A percentile compares a stretch with the other conserved stretches of the same genome.
Evolutionary conservation across 23 tunicate species (phyloP).

Genomic region (Halocynthia roretzi): DNA sequence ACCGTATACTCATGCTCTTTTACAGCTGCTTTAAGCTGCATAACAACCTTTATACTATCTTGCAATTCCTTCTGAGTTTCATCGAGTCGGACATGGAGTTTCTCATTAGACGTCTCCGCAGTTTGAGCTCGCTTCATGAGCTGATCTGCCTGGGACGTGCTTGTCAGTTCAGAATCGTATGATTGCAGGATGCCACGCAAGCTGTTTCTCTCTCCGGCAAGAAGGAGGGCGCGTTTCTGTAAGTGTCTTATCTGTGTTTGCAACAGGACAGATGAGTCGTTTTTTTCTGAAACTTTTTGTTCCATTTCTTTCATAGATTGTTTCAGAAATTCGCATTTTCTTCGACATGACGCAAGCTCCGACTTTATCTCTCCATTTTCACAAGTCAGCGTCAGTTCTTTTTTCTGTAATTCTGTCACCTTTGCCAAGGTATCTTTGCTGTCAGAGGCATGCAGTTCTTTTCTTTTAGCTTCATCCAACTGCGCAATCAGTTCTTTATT

Average conservation of each 20-base stretch:
- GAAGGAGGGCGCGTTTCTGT: constrained; percentile 28
- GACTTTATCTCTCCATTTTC: constrained; percentile 8
- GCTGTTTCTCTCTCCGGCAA: constrained; percentile 54
- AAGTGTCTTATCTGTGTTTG: constrained; percentile 40
- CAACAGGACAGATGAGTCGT: constrained; percentile 12
- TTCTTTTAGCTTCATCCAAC: constrained; percentile 19
- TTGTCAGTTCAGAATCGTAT: constrained; percentile 66
- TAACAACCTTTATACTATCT: neutral
- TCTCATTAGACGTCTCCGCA: constrained; percentile 38
- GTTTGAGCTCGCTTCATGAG: constrained; percentile 45
- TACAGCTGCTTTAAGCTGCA: neutral
- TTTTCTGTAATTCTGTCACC: constrained; percentile 22
- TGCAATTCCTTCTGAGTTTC: constrained; percentile 39
- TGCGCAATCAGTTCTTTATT: constrained; percentile 29
- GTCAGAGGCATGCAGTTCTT: neutral
- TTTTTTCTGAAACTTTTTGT: constrained; percentile 19
- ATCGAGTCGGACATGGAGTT: constrained; percentile 37
- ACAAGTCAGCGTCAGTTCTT: neutral
- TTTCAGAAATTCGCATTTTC: neutral
- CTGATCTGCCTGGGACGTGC: constrained; percentile 72
- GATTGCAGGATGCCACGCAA: constrained; percentile 58
- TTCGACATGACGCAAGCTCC: neutral
- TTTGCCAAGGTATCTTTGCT: neutral
- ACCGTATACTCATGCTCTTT: neutral
- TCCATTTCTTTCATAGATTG: constrained; percentile 5